Percentiles rank a stretch among this genome's conserved stretches.
Evolutionary conservation across 2,113 vertebrate genomes (phyloP).

Genomic region (Cyanoramphus novaezelandiae): DNA sequence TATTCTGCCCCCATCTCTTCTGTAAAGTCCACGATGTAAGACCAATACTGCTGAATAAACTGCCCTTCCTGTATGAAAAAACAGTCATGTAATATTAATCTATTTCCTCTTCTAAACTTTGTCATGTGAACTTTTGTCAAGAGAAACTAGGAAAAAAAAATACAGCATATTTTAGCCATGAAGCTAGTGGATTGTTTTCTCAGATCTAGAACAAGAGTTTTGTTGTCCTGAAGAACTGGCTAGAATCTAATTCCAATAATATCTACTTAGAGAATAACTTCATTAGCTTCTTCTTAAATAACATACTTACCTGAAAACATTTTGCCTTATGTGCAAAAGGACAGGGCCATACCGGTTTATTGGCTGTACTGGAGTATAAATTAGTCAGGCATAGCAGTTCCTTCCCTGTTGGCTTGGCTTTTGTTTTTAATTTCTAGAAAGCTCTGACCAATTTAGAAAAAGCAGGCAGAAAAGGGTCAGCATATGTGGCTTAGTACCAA

Average conservation of each 20-base stretch:
- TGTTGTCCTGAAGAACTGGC: neutral
- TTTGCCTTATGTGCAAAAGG: neutral
- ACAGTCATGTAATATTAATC: neutral
- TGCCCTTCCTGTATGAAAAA: neutral
- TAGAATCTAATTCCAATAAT: neutral
- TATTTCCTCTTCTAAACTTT: neutral
- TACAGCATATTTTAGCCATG: neutral
- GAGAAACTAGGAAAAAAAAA: neutral
- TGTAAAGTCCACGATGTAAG: neutral
- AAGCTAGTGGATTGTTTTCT: neutral
- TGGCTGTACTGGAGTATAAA: neutral
- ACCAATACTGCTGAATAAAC: neutral
- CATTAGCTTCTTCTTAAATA: neutral
- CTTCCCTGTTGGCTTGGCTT: neutral
- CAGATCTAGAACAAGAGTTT: neutral
- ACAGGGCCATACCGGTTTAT: neutral
- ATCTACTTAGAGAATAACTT: neutral
- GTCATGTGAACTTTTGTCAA: too few species aligned
- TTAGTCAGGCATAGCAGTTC: neutral
- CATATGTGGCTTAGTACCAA: neutral
- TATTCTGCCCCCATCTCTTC: neutral
- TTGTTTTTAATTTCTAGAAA: slow-evolving; percentile 48
- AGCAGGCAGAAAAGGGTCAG: slow-evolving; percentile 14
- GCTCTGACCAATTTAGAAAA: neutral
- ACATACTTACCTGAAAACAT: neutral